Evolutionary conservation across 2,113 vertebrate species (phyloP).

Genomic region (Microtus montanus): DNA sequence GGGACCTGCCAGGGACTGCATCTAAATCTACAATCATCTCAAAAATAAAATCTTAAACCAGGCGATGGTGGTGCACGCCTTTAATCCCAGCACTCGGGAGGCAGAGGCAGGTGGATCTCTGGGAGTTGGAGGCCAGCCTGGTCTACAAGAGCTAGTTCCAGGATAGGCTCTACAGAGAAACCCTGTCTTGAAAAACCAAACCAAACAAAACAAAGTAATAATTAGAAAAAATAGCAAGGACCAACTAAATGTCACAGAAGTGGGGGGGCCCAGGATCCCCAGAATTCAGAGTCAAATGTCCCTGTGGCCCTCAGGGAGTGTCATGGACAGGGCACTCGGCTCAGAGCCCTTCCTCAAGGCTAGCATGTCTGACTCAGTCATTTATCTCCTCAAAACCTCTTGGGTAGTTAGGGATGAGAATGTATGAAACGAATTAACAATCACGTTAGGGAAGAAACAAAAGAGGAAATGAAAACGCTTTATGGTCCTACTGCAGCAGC

Average conservation of each 20-base stretch:
- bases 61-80: no score
- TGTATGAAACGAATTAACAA: not conserved
- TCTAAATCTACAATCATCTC: not conserved
- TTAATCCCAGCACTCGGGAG: no score
- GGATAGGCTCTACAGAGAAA: no score
- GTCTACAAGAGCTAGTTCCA: no score
- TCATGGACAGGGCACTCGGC: not conserved
- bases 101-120: no score
- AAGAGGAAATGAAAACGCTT: not conserved
- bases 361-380: not conserved
- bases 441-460: not conserved
- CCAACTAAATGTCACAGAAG: conserved; percentile 8
- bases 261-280: not conserved
- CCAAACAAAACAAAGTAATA: not conserved
- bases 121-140: no score
- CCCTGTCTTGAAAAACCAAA: no score
- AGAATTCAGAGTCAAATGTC: not conserved
- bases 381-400: not conserved
- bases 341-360: not conserved
- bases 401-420: not conserved
- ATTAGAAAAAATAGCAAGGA: not conserved
- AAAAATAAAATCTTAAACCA: not conserved
- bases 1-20: not conserved
- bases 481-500: not conserved
- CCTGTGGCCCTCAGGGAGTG: not conserved